phyloP scores from a whole-genome alignment of 2,888 invertebrate genomes.

The Erpobdella octoculata region DNA sequence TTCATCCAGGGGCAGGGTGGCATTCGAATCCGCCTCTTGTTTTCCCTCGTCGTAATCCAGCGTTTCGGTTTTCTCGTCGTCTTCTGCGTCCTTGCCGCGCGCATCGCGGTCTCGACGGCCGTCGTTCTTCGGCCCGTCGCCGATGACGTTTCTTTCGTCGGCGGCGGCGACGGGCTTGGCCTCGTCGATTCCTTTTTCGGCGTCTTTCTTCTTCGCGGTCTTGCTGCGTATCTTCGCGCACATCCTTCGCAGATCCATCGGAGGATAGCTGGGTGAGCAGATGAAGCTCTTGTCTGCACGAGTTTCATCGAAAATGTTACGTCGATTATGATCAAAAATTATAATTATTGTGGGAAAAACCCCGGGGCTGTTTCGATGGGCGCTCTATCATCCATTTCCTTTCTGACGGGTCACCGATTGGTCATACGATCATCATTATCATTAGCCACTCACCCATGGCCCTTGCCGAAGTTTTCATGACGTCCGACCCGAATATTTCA shows the following conservation, averaged over 20 bases:
- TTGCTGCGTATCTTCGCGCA: slow-evolving; percentile 41
- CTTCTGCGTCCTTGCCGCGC: neutral
- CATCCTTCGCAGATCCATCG: slow-evolving; percentile 48
- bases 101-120: neutral
- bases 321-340: too few species aligned
- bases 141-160: neutral
- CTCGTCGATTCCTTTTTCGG: neutral
- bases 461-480: slow-evolving; percentile 63
- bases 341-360: too few species aligned
- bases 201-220: neutral
- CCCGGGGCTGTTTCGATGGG: too few species aligned
- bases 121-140: neutral
- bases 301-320: neutral
- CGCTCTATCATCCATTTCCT: too few species aligned
- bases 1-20: neutral
- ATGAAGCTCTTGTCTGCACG: slow-evolving; percentile 45
- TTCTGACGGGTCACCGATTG: too few species aligned
- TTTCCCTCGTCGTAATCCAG: neutral
- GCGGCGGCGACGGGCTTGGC: neutral
- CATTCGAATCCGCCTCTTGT: neutral
- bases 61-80: neutral
- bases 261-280: slow-evolving; percentile 40
- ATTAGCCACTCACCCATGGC: slow-evolving; percentile 57
- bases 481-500: slow-evolving; percentile 67
- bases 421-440: too few species aligned